Evolutionary conservation across 1,140 invertebrate genomes (phyloP), one percentile per base, ranked within the genome.

Genomic region (Heliconius nattereri): DNA sequence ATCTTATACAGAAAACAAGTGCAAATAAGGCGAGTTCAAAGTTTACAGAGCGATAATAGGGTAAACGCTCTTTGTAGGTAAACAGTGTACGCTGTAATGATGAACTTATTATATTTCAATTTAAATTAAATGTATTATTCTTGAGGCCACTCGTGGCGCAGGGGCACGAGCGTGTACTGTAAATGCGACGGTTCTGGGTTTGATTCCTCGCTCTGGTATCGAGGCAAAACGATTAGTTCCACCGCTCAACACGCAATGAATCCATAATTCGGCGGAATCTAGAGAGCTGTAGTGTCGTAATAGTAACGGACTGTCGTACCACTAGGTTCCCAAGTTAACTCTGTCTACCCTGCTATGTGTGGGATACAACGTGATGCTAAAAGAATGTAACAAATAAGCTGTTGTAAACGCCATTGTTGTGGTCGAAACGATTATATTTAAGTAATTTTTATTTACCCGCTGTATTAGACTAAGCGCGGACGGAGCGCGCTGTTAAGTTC

Each of bases 41-140:
- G 74, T 76, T 76, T 75, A 75, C 74, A 19, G 57, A 52, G 57
- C 35, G 74, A 76, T 76, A 76, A 7, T n/a, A 66, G 60, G 74
- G 74, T 76, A 76, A 76, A 76, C n/a, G 74, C 57, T 76, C 74
- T 74, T 74, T 52, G 35, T 76, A 16, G 54, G n/a, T 66, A 66
- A 66, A 66, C 60, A 66, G 23, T 66, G 60, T 11, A 11, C 60
- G 60, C 29, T 66, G 60, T 66, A 26, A 66, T 66, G n/a, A 66
- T 66, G 3, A 66, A 6, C 23, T 26, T 23, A 60, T 60, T n/a
- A 60, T 60, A 66, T 66, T 29, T 26, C 2, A 66, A 66, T 23
- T 66, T 66, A 23, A 23, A n/a, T 66, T 66, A 66, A 66, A 66
- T 66, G 40, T 45, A 66, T 16, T 66, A 57, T 57, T 9, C 1